Conservation (phyloP, 2,113 vertebrate genomes). For the Paedocypris sp. region DNA sequence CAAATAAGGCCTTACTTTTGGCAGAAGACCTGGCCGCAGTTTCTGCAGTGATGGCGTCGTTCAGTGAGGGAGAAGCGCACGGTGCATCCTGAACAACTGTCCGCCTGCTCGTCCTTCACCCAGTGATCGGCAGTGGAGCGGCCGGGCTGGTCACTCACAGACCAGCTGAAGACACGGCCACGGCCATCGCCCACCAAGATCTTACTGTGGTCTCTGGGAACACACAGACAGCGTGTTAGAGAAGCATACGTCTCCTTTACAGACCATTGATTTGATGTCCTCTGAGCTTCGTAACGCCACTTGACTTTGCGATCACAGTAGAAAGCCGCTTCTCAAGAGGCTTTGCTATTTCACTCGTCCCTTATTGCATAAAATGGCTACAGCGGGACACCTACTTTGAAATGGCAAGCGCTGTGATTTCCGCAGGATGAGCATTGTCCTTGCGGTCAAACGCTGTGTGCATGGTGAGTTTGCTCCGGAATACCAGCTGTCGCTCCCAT, state of each 20-base stretch:
- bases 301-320: background rate
- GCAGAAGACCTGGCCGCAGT: slow-evolving; percentile 98
- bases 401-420: slow-evolving; percentile 83
- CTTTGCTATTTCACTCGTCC: background rate
- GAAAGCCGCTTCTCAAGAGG: background rate
- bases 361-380: background rate
- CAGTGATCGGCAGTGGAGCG: slow-evolving; percentile 92
- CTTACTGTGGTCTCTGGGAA: slow-evolving; percentile 86
- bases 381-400: slow-evolving; percentile 73
- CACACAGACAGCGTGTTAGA: background rate
- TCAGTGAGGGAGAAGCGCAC: slow-evolving; percentile 93
- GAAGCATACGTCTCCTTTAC: background rate
- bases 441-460: slow-evolving; percentile 95
- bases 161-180: slow-evolving; percentile 96
- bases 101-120: slow-evolving; percentile 95
- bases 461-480: slow-evolving; percentile 96
- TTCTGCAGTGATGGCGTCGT: slow-evolving; percentile 91
- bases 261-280: background rate
- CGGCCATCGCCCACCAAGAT: slow-evolving; percentile 90
- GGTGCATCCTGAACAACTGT: slow-evolving; percentile 84
- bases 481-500: slow-evolving; percentile 97
- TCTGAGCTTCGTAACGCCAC: background rate
- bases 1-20: slow-evolving; percentile 74
- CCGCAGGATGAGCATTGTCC: slow-evolving; percentile 91
- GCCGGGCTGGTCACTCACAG: slow-evolving; percentile 90